Evolutionary conservation across 2,888 invertebrate genomes (phyloP), one percentile per base, ranked within the genome.

Genomic region (Thymelicus sylvestris): DNA sequence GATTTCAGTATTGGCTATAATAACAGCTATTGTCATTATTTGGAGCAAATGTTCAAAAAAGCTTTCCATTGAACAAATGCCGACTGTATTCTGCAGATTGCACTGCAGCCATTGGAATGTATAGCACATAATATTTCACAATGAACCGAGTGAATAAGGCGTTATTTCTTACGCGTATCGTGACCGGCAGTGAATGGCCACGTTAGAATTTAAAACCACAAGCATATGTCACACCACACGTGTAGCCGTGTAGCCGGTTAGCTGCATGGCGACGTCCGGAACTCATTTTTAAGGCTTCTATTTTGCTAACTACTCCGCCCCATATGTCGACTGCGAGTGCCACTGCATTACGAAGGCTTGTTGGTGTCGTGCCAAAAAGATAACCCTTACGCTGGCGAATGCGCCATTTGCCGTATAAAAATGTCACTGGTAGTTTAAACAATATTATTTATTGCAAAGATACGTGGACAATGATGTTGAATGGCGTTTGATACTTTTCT

Each of bases 221-320:
- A 50, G 67, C 74, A 74, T 67, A 74, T 74, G 67, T 63, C 71
- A 64, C 66, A 64, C 55, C 71, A 64, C 66, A 64, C 55, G 70
- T 64, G 57, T 39, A 66, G 65, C 41, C 19, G 52, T 44, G 44
- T 44, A 5, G 44, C 44, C 44, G 44, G 2, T 1, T 44, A 1
- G 5, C 31, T 31, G 31, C 67, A 60, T 66, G 67, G 48, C 66
- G 73, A 64, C 68, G 74, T 70, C 76, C 75, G 79, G 78, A 78
- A 77, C 79, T 77, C 74, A 71, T 73, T 79, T 76, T 68, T 74
- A 76, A 74, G 80, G 80, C 79, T 80, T 80, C 80, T 76, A 77
- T 77, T 78, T 78, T 76, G 72, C 74, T 76, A 67, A 67, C 67
- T 62, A 67, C 68, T 44, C 19, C 68, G 63, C 10, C 68, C 68